Evolutionary conservation across 2,113 vertebrate species (phyloP).

Genomic region (Choloepus hoffmanni): DNA sequence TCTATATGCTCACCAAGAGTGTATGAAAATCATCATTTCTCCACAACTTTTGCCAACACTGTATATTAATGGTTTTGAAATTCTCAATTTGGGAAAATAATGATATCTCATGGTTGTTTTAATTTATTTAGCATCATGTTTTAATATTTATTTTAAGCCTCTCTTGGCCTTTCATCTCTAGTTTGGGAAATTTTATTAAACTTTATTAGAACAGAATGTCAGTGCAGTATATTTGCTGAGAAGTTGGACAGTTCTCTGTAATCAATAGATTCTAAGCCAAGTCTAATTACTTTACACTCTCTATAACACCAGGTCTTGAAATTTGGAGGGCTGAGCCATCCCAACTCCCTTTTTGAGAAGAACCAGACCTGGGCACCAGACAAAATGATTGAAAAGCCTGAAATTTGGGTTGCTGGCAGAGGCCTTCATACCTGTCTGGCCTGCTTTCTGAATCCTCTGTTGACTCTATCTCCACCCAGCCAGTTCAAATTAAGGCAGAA

Average conservation of each 20-base stretch:
- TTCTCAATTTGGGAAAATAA: constrained; percentile 11
- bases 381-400: constrained; percentile 34
- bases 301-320: constrained; percentile 38
- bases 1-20: not conserved
- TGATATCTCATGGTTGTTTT: not conserved
- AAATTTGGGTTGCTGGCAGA: constrained; percentile 10
- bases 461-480: not conserved
- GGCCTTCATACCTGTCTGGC: constrained; percentile 27
- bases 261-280: constrained; percentile 31
- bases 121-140: constrained; percentile 32
- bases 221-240: constrained; percentile 25
- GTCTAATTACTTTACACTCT: constrained; percentile 67
- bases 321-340: constrained; percentile 17
- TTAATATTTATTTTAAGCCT: constrained; percentile 55
- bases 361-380: constrained; percentile 57
- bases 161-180: constrained; percentile 62
- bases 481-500: constrained; percentile 7
- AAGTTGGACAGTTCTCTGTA: constrained; percentile 52
- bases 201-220: constrained; percentile 72
- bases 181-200: constrained; percentile 65
- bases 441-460: constrained; percentile 43
- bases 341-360: constrained; percentile 50
- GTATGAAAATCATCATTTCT: not conserved
- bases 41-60: not conserved
- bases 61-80: not conserved